phyloP scores from a whole-genome alignment of 2,113 vertebrate species.

The Chloropsis hardwickii region DNA sequence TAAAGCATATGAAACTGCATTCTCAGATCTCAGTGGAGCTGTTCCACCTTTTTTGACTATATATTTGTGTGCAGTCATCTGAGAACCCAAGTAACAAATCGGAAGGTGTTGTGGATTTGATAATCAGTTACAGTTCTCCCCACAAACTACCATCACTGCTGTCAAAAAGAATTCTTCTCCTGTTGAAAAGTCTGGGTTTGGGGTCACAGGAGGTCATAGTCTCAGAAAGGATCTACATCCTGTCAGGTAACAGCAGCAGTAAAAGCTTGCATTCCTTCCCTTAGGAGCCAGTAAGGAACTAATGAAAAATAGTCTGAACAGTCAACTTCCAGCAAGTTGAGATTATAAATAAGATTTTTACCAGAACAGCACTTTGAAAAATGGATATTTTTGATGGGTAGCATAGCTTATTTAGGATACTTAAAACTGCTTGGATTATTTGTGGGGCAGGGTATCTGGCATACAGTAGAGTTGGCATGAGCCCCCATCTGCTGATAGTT shows the following conservation, averaged over 20 bases:
- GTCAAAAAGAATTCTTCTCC: not conserved
- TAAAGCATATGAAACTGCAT: slow-evolving; percentile 23
- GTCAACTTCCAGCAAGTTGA: not conserved
- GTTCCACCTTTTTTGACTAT: slow-evolving; percentile 16
- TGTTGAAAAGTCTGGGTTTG: not conserved
- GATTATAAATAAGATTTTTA: not conserved
- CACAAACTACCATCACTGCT: not conserved
- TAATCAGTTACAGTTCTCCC: not conserved
- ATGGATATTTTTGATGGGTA: not conserved
- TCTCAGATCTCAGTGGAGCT: slow-evolving; percentile 32
- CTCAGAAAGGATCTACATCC: not conserved
- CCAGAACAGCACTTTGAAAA: not conserved
- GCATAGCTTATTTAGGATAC: not conserved
- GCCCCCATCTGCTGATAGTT: not conserved
- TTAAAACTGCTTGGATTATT: not conserved
- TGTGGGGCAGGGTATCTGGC: not conserved
- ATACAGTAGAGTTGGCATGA: not conserved
- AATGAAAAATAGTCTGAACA: not conserved
- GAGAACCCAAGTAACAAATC: not conserved
- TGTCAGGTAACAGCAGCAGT: not conserved
- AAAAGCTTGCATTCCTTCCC: not conserved
- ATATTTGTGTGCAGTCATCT: not conserved
- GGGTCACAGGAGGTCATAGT: not conserved
- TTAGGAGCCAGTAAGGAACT: not conserved
- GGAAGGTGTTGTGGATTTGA: not conserved